A percentile compares a stretch with the other conserved stretches of the same genome.
Evolutionary conservation across 2,888 invertebrate genomes (phyloP).

Genomic region (Ectropis crepuscularia): DNA sequence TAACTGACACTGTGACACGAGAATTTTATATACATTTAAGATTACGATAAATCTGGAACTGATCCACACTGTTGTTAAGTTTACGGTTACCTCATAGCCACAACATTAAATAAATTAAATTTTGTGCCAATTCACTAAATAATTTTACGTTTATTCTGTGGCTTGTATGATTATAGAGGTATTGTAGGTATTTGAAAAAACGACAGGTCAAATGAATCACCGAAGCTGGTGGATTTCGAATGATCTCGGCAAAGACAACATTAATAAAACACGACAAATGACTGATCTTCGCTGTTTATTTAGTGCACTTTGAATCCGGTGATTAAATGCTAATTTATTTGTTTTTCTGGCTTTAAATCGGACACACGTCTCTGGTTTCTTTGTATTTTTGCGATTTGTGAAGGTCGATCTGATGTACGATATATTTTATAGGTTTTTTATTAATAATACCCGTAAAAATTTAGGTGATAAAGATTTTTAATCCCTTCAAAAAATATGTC

Average conservation of each 20-base stretch:
- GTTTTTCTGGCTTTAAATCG: conserved; percentile 29
- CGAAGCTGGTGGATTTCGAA: conserved; percentile 35
- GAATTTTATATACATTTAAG: too few species aligned
- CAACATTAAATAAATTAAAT: too few species aligned
- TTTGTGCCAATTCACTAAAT: too few species aligned
- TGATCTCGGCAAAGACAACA: conserved; percentile 34
- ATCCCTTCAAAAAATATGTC: conserved; percentile 11
- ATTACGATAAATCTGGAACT: too few species aligned
- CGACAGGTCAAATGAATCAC: conserved; percentile 31
- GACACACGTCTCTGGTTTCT: conserved; percentile 22
- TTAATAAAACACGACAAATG: conserved; percentile 54
- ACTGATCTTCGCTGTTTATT: conserved; percentile 46
- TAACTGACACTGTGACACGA: too few species aligned
- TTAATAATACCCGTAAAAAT: conserved; percentile 4
- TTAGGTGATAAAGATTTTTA: conserved; percentile 3
- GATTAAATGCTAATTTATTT: conserved; percentile 35
- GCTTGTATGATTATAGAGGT: too few species aligned
- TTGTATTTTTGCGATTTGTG: conserved; percentile 25
- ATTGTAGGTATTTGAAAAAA: conserved; percentile 9
- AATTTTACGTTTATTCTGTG: too few species aligned
- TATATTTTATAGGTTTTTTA: conserved; percentile 25
- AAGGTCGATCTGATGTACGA: conserved; percentile 25
- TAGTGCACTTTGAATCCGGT: conserved; percentile 35
- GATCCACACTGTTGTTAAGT: too few species aligned
- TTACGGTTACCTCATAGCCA: too few species aligned